Evolutionary conservation across 2,113 vertebrate species (phyloP), one percentile per base, ranked within the genome.

Genomic region (Opisthocomus hoazin): DNA sequence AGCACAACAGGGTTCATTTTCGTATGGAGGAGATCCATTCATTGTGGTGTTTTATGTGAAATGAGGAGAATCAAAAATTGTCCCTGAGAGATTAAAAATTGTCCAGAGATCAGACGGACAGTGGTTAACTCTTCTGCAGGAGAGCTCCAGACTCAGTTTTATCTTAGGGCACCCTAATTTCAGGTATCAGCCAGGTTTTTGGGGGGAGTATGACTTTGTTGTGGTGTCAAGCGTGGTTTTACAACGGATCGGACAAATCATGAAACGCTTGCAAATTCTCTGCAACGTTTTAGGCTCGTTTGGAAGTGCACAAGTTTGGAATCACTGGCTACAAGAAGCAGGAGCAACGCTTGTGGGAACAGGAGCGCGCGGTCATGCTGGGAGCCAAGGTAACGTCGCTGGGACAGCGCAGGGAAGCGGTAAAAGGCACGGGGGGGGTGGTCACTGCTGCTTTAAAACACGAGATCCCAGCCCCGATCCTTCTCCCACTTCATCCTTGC

Each of bases 221-320:
- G 37, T 43, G 43, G 27, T 84, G 22, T 57, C 36, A 77, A 57
- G 45, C 2, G 4, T 57, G 83, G 37, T 71, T 90, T 84, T 84
- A 48, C 46, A 78, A 4, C 23, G n/a, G 8, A 5, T 7, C 54
- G 32, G n/a, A 54, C 22, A 66, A 51, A 30, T 65, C 23, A 17
- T 7, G 11, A 89, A 89, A 43, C 37, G 18, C 10, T 63, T 36
- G 34, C 27, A n/a, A n/a, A 14, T 69, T 82, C 69, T 37, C 60
- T 83, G 19, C 61, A 17, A 93, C 10, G 14, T 65, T 68, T 36
- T 87, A 99, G 99, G 99, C 99, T 76, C 99, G 99, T 23, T 94
- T 99, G 89, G 99, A 99, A 96, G 99, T 99, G 58, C 99, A 99
- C 97, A 98, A 98, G 11, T 99, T 99, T 97, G 99, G 99, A 56